Evolutionary conservation across 2,888 invertebrate species (phyloP).

Genomic region (Andrena bicolor): DNA sequence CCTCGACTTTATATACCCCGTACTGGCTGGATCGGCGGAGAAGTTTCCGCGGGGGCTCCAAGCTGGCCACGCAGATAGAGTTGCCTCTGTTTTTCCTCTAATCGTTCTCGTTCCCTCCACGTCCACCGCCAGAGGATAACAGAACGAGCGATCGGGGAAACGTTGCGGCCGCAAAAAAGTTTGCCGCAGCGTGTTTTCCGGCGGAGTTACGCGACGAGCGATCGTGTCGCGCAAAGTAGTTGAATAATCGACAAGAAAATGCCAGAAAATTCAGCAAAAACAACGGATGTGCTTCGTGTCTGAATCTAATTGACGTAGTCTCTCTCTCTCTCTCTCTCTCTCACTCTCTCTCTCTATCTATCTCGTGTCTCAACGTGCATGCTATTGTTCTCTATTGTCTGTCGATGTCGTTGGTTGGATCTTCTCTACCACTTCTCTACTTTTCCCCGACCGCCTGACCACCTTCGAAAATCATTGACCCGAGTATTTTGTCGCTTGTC

Average conservation of each 20-base stretch:
- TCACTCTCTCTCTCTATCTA: conserved; percentile 40
- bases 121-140: not conserved
- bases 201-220: not conserved
- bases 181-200: not conserved
- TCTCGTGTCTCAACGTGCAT: conserved; percentile 78
- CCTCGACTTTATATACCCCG: conserved; percentile 58
- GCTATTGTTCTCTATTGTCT: conserved; percentile 72
- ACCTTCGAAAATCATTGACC: conserved; percentile 79
- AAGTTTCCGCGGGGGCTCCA: conserved; percentile 44
- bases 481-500: not conserved
- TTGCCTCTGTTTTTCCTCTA: not conserved
- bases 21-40: conserved; percentile 32
- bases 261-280: not conserved
- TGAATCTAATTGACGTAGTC: conserved; percentile 43
- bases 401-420: conserved; percentile 71
- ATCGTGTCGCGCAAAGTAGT: not conserved
- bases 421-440: conserved; percentile 40
- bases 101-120: not conserved
- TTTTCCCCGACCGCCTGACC: conserved; percentile 34
- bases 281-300: conserved; percentile 34
- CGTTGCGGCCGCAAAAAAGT: conserved; percentile 3
- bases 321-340: conserved; percentile 20
- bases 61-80: not conserved
- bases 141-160: not conserved
- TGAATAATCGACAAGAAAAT: not conserved